Conservation (phyloP, 2,797 vertebrate genomes). For the Pelodytes ibericus region DNA sequence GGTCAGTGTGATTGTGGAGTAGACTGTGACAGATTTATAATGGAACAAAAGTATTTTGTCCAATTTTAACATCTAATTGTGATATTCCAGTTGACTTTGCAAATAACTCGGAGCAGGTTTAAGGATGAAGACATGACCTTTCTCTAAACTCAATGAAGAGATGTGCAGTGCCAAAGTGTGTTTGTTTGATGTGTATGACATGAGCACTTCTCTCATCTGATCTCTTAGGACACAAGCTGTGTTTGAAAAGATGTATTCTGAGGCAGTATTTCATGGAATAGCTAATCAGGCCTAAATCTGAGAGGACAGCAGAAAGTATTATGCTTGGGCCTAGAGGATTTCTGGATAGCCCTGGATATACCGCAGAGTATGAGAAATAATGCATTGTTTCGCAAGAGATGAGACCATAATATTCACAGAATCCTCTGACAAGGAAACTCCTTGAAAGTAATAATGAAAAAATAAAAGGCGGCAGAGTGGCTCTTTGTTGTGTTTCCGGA, state of each 20-base stretch:
- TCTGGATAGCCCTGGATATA: conserved; percentile 59
- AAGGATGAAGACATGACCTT: conserved; percentile 21
- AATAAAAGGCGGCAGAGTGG: conserved; percentile 52
- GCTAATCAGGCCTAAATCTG: conserved; percentile 25
- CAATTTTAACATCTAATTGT: not conserved
- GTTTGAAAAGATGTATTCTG: conserved; percentile 7
- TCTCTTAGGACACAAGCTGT: conserved; percentile 32
- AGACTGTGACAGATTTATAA: not conserved
- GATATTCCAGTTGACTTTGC: conserved; percentile 19
- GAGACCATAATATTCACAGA: conserved; percentile 58
- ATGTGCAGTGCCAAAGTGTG: conserved; percentile 11
- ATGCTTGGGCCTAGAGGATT: conserved; percentile 54
- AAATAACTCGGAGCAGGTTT: conserved; percentile 4
- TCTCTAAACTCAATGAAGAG: conserved; percentile 29
- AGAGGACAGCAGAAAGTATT: conserved; percentile 38
- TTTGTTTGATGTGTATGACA: conserved; percentile 46
- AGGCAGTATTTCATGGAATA: conserved; percentile 34
- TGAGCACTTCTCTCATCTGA: conserved; percentile 28
- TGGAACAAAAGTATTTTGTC: not conserved
- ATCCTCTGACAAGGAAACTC: conserved; percentile 57
- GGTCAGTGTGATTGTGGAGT: not conserved
- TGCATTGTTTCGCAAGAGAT: conserved; percentile 59
- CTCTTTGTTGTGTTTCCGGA: conserved; percentile 57
- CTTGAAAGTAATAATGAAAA: conserved; percentile 54
- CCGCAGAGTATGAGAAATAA: conserved; percentile 59